These are phyloP conservation scores for Gallinago paraguaiae DNA, from an alignment of 2,113 vertebrate genomes.

Conservation along the genomic window DNA sequence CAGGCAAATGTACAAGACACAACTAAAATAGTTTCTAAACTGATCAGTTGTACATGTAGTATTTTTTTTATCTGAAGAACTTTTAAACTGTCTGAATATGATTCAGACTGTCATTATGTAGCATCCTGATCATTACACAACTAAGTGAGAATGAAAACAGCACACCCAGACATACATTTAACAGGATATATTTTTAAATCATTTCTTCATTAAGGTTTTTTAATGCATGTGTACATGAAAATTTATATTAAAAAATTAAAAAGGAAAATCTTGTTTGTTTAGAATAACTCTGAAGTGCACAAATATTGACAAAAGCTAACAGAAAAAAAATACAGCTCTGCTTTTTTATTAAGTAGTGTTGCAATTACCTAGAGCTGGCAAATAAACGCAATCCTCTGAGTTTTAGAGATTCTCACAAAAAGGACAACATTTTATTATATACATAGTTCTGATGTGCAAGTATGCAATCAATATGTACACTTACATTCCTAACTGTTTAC, in stretches of 20 bases:
- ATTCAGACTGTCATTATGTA: not conserved
- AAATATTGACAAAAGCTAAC: slow-evolving; percentile 78
- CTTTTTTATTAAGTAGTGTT: slow-evolving; percentile 72
- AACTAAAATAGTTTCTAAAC: not conserved
- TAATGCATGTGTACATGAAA: slow-evolving; percentile 79
- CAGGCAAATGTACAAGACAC: not conserved
- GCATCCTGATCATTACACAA: not conserved
- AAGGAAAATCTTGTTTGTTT: slow-evolving; percentile 74
- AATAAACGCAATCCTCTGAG: slow-evolving; percentile 60
- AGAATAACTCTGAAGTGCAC: slow-evolving; percentile 80
- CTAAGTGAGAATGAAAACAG: slow-evolving; percentile 1
- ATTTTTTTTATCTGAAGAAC: not conserved
- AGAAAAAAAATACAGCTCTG: slow-evolving; percentile 77
- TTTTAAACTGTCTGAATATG: not conserved
- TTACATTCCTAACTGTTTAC: slow-evolving; percentile 83
- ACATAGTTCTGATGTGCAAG: slow-evolving; percentile 87
- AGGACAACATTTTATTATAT: slow-evolving; percentile 80
- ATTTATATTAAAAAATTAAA: slow-evolving; percentile 80
- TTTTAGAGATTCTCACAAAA: slow-evolving; percentile 80
- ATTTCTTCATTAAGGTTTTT: slow-evolving; percentile 74
- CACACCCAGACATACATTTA: slow-evolving; percentile 40
- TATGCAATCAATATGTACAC: slow-evolving; percentile 84
- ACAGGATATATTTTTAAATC: slow-evolving; percentile 69
- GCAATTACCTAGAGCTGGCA: slow-evolving; percentile 65
- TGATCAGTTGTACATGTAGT: not conserved